Evolutionary conservation across 2,888 invertebrate genomes (phyloP).

Genomic region (Clistopyga incitator): DNA sequence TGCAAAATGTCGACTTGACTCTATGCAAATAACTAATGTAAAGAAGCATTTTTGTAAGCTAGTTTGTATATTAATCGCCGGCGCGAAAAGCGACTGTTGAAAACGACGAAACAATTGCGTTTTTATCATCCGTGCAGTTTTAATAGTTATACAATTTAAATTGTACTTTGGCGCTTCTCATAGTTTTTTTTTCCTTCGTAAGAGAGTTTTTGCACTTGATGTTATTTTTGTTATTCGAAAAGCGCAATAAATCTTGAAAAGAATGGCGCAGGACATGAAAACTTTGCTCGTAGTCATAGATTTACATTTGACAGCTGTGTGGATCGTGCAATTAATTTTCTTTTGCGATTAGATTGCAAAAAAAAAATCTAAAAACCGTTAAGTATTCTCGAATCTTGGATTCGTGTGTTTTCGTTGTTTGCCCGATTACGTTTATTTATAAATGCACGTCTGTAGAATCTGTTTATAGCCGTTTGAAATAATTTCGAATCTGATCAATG

Average conservation of each 20-base stretch:
- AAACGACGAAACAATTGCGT: not conserved
- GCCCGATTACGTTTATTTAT: conserved; percentile 11
- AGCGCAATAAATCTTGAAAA: conserved; percentile 24
- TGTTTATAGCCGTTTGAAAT: not conserved
- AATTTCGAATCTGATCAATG: conserved; percentile 7
- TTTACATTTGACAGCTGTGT: conserved; percentile 31
- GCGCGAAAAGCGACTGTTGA: not conserved
- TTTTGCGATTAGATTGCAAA: not conserved
- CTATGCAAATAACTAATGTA: conserved; percentile 34
- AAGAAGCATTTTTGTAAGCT: conserved; percentile 54
- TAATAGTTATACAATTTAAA: not conserved
- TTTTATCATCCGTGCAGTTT: not conserved
- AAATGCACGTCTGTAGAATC: not conserved
- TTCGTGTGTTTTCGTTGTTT: conserved; percentile 32
- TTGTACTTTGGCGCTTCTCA: conserved; percentile 8
- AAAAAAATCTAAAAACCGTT: conserved; percentile 36
- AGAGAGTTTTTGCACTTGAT: conserved; percentile 31
- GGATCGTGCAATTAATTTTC: conserved; percentile 32
- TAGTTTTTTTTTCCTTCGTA: conserved; percentile 8
- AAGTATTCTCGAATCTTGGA: conserved; percentile 52
- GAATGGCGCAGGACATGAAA: conserved; percentile 19
- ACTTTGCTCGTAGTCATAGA: conserved; percentile 30
- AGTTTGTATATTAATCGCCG: conserved; percentile 1
- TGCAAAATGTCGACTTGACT: conserved; percentile 29
- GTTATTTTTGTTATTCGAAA: conserved; percentile 28